Percentiles rank a stretch among this genome's conserved stretches.
Conservation (phyloP, 2,113 vertebrate species). For the Ophthalmotilapia sp. region DNA sequence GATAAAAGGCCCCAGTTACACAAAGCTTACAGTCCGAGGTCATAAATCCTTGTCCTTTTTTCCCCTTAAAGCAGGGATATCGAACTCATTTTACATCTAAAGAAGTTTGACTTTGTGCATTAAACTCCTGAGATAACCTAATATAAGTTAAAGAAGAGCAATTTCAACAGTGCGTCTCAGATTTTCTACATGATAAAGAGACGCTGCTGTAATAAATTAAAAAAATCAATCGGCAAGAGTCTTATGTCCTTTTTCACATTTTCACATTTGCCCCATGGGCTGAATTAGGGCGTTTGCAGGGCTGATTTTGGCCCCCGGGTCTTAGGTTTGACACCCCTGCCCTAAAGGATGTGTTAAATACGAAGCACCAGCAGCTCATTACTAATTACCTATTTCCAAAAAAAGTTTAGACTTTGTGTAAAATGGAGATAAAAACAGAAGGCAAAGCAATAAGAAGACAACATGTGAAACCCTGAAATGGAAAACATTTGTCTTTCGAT, state of each 20-base stretch:
- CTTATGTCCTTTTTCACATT: background rate
- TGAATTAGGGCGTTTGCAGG: background rate
- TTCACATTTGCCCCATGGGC: background rate
- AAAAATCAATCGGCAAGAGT: background rate
- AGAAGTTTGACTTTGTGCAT: background rate
- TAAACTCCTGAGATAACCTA: background rate
- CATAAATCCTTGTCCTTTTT: background rate
- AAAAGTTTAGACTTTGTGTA: fast-evolving
- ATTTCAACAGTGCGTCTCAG: background rate
- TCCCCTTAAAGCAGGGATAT: background rate
- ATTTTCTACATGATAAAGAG: background rate
- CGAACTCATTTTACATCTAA: fast-evolving
- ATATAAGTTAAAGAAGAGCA: background rate
- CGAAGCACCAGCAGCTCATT: background rate
- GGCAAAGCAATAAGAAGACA: background rate
- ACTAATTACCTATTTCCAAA: background rate
- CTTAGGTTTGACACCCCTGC: background rate
- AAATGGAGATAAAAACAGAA: background rate
- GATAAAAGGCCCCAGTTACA: background rate
- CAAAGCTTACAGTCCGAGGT: background rate
- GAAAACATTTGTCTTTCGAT: background rate
- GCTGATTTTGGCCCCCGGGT: background rate
- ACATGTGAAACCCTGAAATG: background rate
- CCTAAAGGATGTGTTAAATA: background rate
- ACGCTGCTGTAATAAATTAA: background rate